These are phyloP conservation scores for Incurvaria masculella DNA, from an alignment of 2,888 invertebrate species.

Conservation along the genomic window DNA sequence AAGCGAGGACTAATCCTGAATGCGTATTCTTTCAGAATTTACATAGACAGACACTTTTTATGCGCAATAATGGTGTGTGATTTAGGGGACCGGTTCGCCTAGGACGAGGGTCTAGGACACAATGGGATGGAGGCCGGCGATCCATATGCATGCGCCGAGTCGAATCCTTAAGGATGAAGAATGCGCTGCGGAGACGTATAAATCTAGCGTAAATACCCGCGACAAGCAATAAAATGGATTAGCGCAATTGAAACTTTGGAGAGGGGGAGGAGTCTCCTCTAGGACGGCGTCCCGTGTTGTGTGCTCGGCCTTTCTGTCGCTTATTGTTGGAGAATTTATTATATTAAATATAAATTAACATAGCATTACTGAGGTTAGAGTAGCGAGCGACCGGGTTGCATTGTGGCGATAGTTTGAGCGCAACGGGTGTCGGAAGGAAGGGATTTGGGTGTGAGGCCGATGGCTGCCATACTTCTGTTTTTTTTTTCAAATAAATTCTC, in stretches of 20 bases:
- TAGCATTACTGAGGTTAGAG: conserved; percentile 31
- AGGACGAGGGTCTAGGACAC: conserved; percentile 1
- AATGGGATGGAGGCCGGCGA: not conserved
- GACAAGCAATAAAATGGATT: conserved; percentile 53
- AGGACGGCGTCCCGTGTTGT: conserved; percentile 19
- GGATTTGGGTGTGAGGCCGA: too few relatives aligned
- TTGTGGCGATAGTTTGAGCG: too few relatives aligned
- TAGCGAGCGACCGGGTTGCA: too few relatives aligned
- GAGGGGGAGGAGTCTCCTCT: conserved; percentile 15
- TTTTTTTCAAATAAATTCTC: too few relatives aligned
- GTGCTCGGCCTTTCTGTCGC: conserved; percentile 29
- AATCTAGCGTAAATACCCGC: conserved; percentile 23
- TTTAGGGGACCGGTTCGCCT: conserved; percentile 34
- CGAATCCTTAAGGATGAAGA: too few relatives aligned
- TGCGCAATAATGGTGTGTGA: conserved; percentile 32
- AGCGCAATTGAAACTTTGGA: conserved; percentile 32
- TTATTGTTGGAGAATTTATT: conserved; percentile 38
- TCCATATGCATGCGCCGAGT: not conserved
- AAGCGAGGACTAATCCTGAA: conserved; percentile 40
- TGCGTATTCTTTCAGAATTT: conserved; percentile 32
- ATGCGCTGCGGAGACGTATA: not conserved
- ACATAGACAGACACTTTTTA: conserved; percentile 32
- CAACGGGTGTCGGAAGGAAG: too few relatives aligned
- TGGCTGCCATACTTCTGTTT: too few relatives aligned
- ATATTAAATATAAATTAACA: conserved; percentile 54